Conservation (phyloP, 2,888 invertebrate species). For the Erebia epiphron region DNA sequence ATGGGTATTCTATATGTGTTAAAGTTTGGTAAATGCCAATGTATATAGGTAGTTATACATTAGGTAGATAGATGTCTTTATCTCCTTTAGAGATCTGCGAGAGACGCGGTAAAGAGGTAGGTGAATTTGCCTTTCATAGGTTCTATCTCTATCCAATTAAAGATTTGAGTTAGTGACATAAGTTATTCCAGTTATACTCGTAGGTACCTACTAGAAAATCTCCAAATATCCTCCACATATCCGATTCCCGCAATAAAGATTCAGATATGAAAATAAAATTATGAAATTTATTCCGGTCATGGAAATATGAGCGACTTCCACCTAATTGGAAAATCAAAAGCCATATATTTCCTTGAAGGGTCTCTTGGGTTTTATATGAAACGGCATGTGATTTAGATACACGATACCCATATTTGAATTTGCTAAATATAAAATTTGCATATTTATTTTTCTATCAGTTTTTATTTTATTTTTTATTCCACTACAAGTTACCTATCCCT, state of each 20-base stretch:
- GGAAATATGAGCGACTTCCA: conserved; percentile 20
- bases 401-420: conserved; percentile 21
- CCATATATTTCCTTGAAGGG: conserved; percentile 8
- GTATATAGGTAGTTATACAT: too few relatives aligned
- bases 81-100: too few relatives aligned
- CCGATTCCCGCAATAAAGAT: neutral
- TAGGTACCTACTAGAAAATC: neutral
- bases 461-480: too few relatives aligned
- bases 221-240: neutral
- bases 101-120: too few relatives aligned
- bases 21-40: too few relatives aligned
- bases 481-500: too few relatives aligned
- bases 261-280: conserved; percentile 7
- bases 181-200: neutral
- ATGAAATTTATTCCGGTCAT: conserved; percentile 17
- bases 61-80: too few relatives aligned
- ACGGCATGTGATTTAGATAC: neutral
- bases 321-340: conserved; percentile 14
- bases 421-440: neutral
- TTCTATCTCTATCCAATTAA: too few relatives aligned
- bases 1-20: too few relatives aligned
- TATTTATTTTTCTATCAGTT: neutral
- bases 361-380: conserved; percentile 12
- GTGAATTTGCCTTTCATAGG: too few relatives aligned
- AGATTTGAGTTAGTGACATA: too few relatives aligned